Evolutionary conservation across 1,140 invertebrate genomes (phyloP), one percentile per base, ranked within the genome.

Genomic region (Alviniconcha marisindica): DNA sequence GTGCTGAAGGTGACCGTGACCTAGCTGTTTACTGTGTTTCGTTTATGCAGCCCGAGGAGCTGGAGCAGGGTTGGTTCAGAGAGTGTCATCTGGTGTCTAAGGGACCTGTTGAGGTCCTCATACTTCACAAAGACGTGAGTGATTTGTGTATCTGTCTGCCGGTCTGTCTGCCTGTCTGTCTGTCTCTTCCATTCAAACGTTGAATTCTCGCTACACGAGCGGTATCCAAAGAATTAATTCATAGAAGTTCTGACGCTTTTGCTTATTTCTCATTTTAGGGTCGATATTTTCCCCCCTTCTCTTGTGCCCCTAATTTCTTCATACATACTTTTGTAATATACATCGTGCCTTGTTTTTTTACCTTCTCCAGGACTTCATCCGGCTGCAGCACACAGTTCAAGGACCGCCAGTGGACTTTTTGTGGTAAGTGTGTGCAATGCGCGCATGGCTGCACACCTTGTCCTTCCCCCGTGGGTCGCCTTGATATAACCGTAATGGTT

Each of bases 381-480:
- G 88, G 36, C 71, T 91, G 54, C 84, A 88, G 54, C 89, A 91
- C 71, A 92, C 87, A 48, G 88, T 85, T 21, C 86, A 88, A 63
- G 91, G 90, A 28, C 90, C 91, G 36, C 91, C 91, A 31, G 87
- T 92, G 74, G 90, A 92, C 21, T 92, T 91, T 81, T 83, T 92
- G 76, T 87, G 87, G 90, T 91, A 85, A 86, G 77, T 48, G 48
- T 10, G 7, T 51, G 48, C 48, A 51, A 51, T 51, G 18, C 18
- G 7, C 7, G 7, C 7, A 51, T 51, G 7, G 48, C 48, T 51
- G 48, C 18, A 10, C 18, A 51, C 18, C 48, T 51, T 7, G 18
- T 18, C 18, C 18, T 51, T 51, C 18, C 18, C 7, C 48, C 18
- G 7, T 51, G 18, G 7, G 18, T 51, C 48, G 7, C 18, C 48